These are phyloP conservation scores for Acanthosepion pharaonis DNA, from an alignment of 2,888 invertebrate genomes.

Conservation along the genomic window DNA sequence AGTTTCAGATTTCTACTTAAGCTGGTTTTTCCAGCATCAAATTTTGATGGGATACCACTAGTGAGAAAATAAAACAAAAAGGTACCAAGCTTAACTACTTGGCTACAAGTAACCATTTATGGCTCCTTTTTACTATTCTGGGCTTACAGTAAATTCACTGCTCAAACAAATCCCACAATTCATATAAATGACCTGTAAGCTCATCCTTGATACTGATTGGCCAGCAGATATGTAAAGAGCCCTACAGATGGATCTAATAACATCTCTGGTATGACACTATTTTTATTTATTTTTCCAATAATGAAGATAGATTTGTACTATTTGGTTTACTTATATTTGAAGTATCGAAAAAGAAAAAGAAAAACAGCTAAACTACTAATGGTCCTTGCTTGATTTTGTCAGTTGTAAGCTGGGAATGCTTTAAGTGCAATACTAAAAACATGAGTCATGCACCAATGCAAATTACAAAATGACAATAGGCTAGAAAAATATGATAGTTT, in stretches of 20 bases:
- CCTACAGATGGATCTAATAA: conserved; percentile 8
- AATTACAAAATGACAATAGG: neutral
- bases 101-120: neutral
- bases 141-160: conserved; percentile 1
- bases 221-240: neutral
- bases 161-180: conserved; percentile 33
- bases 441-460: conserved; percentile 16
- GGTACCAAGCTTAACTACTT: neutral
- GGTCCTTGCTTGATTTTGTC: conserved; percentile 2
- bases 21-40: neutral
- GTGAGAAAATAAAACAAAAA: neutral
- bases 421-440: neutral
- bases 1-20: no score
- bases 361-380: neutral
- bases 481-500: conserved; percentile 20
- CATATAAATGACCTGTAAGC: neutral
- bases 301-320: neutral
- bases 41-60: neutral
- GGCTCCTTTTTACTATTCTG: neutral
- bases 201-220: neutral
- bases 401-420: neutral
- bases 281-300: neutral
- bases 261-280: neutral
- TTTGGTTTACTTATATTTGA: neutral
- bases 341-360: neutral